Conservation (phyloP, 2,797 vertebrate species). For the Fistularia tabacaria region DNA sequence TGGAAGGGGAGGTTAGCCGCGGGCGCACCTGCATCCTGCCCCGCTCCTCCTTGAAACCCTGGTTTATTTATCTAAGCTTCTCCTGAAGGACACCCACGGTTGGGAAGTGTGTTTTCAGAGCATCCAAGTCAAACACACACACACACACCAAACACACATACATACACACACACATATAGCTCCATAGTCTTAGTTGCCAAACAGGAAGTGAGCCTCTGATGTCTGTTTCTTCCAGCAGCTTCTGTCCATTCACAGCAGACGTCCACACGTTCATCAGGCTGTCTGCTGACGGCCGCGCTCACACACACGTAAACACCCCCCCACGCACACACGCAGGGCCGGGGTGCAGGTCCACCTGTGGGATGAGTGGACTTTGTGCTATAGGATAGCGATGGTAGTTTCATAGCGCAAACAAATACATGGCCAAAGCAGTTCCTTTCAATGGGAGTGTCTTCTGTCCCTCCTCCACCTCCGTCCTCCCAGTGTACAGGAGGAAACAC, state of each 20-base stretch:
- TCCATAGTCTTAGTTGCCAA: conserved; percentile 9
- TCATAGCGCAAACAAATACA: not conserved
- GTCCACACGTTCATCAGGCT: not conserved
- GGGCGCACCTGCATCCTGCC: no score
- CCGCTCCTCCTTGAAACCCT: no score
- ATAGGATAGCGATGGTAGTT: no score
- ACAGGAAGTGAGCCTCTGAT: not conserved
- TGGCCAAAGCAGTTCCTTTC: conserved; percentile 13
- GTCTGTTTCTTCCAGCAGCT: no score
- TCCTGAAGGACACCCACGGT: no score
- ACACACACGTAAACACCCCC: no score
- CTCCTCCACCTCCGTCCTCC: not conserved
- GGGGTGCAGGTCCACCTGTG: not conserved
- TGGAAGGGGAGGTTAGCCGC: no score
- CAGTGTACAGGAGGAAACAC: conserved; percentile 96
- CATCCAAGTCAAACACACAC: conserved; percentile 5
- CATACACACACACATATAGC: conserved; percentile 4
- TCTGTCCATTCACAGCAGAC: no score
- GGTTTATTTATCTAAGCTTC: no score
- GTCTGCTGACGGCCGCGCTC: no score
- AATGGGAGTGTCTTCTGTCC: not conserved
- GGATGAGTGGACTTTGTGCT: no score
- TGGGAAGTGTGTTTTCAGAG: not conserved
- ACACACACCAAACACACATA: conserved; percentile 2
- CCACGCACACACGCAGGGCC: conserved; percentile 12